Percentiles rank a stretch among this genome's conserved stretches.
These are phyloP conservation scores for Delia radicum DNA, from an alignment of 1,140 invertebrate species.

Conservation along the genomic window DNA sequence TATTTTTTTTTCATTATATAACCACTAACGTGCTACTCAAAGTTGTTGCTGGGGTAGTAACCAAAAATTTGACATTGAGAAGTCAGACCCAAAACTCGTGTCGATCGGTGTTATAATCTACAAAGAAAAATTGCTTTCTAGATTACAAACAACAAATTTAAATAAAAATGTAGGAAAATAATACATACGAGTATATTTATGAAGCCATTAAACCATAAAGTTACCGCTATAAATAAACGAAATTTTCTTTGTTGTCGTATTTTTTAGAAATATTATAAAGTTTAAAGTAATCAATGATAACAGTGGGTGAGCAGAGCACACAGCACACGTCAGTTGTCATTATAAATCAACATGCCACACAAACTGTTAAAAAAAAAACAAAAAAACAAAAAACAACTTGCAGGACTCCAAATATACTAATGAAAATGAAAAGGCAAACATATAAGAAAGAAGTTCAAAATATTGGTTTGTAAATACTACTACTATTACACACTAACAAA, in stretches of 20 bases:
- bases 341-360: conserved; percentile 17
- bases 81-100: no score
- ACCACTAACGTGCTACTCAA: no score
- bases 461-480: no score
- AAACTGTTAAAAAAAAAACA: not conserved
- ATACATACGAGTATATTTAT: not conserved
- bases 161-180: not conserved
- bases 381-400: not conserved
- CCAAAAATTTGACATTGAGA: no score
- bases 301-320: not conserved
- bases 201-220: not conserved
- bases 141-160: conserved; percentile 10
- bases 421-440: not conserved
- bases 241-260: not conserved
- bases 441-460: no score
- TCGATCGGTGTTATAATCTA: no score
- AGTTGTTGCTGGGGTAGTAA: no score
- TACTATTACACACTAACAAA: no score
- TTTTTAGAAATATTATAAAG: not conserved
- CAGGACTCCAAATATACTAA: not conserved
- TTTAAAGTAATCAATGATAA: conserved; percentile 19
- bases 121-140: not conserved
- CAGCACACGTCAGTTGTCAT: conserved; percentile 2
- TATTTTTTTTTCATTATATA: no score
- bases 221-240: conserved; percentile 11